phyloP scores from a whole-genome alignment of 2,113 vertebrate species.

The Nyctibius bracteatus region DNA sequence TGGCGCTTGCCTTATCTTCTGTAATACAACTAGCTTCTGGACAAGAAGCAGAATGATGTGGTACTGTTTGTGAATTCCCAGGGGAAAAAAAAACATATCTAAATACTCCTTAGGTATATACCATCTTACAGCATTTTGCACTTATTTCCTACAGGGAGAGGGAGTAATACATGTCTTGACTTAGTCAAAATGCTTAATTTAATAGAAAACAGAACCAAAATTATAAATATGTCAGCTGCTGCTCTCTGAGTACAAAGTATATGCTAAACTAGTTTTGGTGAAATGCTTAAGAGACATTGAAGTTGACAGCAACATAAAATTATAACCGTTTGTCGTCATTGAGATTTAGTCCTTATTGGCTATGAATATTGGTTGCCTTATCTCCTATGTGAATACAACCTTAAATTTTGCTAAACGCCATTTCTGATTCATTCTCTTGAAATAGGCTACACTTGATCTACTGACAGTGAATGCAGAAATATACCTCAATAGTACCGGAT shows the following conservation, averaged over 20 bases:
- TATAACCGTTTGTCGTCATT: background rate
- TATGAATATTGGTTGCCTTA: background rate
- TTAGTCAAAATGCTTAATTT: background rate
- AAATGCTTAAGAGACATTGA: background rate
- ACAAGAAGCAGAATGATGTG: background rate
- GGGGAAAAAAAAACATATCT: background rate
- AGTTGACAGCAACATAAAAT: background rate
- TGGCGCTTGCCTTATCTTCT: background rate
- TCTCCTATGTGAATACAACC: background rate
- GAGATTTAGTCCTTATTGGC: background rate
- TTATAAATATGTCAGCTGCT: background rate
- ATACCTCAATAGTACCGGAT: background rate
- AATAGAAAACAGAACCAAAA: background rate
- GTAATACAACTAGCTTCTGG: background rate
- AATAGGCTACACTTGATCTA: background rate
- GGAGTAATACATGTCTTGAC: background rate
- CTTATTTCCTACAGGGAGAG: background rate
- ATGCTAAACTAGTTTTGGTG: background rate
- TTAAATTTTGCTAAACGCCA: background rate
- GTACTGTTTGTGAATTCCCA: background rate
- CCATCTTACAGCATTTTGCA: background rate
- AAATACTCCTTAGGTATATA: background rate
- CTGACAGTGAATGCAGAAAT: background rate
- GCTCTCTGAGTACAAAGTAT: background rate
- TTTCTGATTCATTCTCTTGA: background rate